Percentiles rank a stretch among this genome's conserved stretches.
Conservation (phyloP, 2,888 invertebrate species). For the Griposia aprilina region DNA sequence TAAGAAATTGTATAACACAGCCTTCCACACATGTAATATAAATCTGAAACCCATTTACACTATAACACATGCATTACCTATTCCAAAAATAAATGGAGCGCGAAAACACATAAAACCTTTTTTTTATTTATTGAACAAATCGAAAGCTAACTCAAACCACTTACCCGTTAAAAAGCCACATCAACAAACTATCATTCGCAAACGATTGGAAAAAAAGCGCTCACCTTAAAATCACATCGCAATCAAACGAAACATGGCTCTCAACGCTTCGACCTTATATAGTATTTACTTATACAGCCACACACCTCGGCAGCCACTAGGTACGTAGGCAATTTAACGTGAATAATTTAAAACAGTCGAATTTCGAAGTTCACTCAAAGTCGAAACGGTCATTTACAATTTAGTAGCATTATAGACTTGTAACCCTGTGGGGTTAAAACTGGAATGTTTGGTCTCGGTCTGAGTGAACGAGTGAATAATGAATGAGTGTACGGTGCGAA, state of each 20-base stretch:
- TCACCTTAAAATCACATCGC: slow-evolving; percentile 69
- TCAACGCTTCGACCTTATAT: slow-evolving; percentile 67
- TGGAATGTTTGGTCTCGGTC: slow-evolving; percentile 49
- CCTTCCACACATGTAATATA: not conserved
- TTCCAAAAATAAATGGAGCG: not conserved
- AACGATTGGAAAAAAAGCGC: slow-evolving; percentile 16
- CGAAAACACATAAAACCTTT: not conserved
- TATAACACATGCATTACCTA: not conserved
- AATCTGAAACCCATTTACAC: not conserved
- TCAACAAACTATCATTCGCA: slow-evolving; percentile 15
- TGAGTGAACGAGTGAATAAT: slow-evolving; percentile 64
- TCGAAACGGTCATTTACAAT: slow-evolving; percentile 84
- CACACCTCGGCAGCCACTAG: slow-evolving; percentile 61
- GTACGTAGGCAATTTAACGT: slow-evolving; percentile 79
- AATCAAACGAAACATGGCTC: slow-evolving; percentile 72
- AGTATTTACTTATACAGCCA: slow-evolving; percentile 75
- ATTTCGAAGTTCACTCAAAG: slow-evolving; percentile 83
- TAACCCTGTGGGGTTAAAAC: slow-evolving; percentile 71
- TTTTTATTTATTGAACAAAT: slow-evolving; percentile 2
- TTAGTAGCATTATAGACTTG: slow-evolving; percentile 83
- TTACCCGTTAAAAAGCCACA: not conserved
- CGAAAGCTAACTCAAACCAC: slow-evolving; percentile 6
- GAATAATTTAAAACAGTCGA: slow-evolving; percentile 82
- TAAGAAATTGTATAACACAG: not conserved
- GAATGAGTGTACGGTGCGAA: slow-evolving; percentile 50